Evolutionary conservation across 2,797 vertebrate species (phyloP).

Genomic region (Labroides dimidiatus): DNA sequence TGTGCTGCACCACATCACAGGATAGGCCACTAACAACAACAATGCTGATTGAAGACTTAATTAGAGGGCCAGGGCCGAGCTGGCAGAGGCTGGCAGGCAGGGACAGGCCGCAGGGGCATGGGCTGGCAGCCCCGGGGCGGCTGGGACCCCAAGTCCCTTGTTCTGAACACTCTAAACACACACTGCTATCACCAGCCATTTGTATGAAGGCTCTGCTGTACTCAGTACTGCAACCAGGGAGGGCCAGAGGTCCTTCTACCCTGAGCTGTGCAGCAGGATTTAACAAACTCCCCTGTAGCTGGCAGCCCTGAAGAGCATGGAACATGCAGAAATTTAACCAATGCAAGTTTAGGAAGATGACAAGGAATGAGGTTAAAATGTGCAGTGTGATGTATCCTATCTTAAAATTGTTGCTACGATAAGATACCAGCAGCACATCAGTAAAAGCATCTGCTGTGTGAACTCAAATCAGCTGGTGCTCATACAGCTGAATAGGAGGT

Average conservation of each 20-base stretch:
- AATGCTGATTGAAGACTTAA: constrained; percentile 83
- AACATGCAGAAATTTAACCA: background rate
- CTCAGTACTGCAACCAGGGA: constrained; percentile 42
- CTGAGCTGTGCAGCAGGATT: constrained; percentile 10
- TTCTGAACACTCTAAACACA: constrained; percentile 59
- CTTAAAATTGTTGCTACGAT: too few relatives aligned
- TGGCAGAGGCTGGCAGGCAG: constrained; percentile 67
- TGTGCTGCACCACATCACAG: constrained; percentile 75
- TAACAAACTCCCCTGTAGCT: background rate
- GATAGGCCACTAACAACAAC: constrained; percentile 77
- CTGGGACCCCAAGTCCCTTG: constrained; percentile 51
- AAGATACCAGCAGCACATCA: background rate
- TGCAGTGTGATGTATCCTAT: too few relatives aligned
- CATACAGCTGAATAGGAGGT: background rate
- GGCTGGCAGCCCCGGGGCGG: constrained; percentile 50
- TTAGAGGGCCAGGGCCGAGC: constrained; percentile 79
- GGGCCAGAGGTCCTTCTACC: constrained; percentile 27
- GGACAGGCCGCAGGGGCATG: constrained; percentile 57
- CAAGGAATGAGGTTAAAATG: background rate
- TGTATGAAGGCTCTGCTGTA: constrained; percentile 48
- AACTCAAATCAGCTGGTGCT: background rate
- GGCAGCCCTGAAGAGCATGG: background rate
- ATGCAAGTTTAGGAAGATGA: background rate
- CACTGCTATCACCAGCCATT: constrained; percentile 39
- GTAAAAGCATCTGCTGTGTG: background rate